Conservation (phyloP, 2,797 vertebrate species). For the Novumbra hubbsi region DNA sequence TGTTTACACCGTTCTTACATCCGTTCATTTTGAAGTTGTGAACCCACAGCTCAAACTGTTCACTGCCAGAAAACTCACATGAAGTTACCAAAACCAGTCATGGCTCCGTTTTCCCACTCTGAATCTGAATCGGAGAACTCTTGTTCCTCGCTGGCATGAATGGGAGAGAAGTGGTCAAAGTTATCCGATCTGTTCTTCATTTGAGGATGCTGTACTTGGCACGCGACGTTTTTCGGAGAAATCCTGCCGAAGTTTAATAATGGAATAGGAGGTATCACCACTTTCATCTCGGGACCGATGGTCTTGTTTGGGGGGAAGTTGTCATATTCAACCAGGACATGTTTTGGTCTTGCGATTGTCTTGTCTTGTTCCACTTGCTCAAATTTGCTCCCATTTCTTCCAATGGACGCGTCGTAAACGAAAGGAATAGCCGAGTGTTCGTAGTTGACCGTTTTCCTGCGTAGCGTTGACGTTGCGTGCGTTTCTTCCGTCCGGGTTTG, state of each 20-base stretch:
- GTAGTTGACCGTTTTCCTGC: slow-evolving; percentile 45
- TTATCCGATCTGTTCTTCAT: slow-evolving; percentile 28
- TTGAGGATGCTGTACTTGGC: slow-evolving; percentile 50
- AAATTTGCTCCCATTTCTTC: slow-evolving; percentile 27
- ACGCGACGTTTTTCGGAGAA: slow-evolving; percentile 50
- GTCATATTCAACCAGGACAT: slow-evolving; percentile 72
- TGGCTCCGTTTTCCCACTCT: slow-evolving; percentile 78
- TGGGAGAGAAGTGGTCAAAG: slow-evolving; percentile 72
- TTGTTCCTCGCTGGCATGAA: slow-evolving; percentile 54
- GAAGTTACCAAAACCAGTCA: slow-evolving; percentile 66
- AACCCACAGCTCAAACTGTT: not conserved
- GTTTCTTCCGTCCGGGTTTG: slow-evolving; percentile 46
- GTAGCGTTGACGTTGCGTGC: slow-evolving; percentile 29
- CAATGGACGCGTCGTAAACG: slow-evolving; percentile 53
- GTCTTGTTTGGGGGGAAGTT: slow-evolving; percentile 79
- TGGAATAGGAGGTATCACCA: slow-evolving; percentile 73
- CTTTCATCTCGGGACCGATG: slow-evolving; percentile 73
- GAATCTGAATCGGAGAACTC: slow-evolving; percentile 75
- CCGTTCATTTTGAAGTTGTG: not conserved
- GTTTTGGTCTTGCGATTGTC: slow-evolving; percentile 37
- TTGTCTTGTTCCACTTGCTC: slow-evolving; percentile 49
- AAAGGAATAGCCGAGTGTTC: slow-evolving; percentile 45
- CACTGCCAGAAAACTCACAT: slow-evolving; percentile 49
- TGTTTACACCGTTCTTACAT: slow-evolving; percentile 16
- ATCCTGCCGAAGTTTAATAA: slow-evolving; percentile 59